These are phyloP conservation scores for Scomber colias DNA, from an alignment of 2,113 vertebrate species.

Conservation along the genomic window DNA sequence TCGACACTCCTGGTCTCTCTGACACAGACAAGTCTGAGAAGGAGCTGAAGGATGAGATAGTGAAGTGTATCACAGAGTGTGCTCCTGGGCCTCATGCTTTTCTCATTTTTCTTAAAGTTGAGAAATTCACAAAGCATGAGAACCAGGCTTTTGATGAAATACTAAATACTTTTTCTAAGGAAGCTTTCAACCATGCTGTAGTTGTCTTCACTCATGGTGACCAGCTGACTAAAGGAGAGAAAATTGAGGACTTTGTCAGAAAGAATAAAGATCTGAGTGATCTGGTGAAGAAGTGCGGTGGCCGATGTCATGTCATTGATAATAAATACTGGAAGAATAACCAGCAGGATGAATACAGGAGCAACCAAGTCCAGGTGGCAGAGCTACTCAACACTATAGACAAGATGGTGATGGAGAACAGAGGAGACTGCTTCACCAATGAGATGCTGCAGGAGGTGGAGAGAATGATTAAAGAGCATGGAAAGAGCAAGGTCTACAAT, in stretches of 20 bases:
- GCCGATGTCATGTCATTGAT: neutral
- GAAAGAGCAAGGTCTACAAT: neutral
- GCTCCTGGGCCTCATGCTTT: too few species aligned
- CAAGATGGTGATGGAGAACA: neutral
- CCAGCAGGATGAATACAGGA: neutral
- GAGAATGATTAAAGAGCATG: neutral
- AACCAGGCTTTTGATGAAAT: neutral
- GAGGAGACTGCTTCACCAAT: constrained; percentile 1
- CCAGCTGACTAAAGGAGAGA: neutral
- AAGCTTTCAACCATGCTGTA: neutral
- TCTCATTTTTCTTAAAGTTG: too few species aligned
- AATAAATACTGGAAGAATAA: constrained; percentile 1
- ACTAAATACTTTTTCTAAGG: neutral
- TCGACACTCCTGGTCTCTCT: constrained; percentile 14
- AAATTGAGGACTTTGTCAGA: neutral
- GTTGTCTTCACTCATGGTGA: constrained; percentile 20
- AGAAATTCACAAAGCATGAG: too few species aligned
- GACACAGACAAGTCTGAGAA: neutral
- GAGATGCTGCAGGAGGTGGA: neutral
- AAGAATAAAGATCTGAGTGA: neutral
- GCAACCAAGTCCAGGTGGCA: neutral
- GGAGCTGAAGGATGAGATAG: neutral
- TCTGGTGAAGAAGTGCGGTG: neutral
- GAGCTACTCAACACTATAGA: constrained; percentile 7
- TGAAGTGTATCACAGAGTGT: too few species aligned